Base-by-base conservation (phyloP, 2,888 invertebrate genomes). In the Hyposoter didymator region DNA sequence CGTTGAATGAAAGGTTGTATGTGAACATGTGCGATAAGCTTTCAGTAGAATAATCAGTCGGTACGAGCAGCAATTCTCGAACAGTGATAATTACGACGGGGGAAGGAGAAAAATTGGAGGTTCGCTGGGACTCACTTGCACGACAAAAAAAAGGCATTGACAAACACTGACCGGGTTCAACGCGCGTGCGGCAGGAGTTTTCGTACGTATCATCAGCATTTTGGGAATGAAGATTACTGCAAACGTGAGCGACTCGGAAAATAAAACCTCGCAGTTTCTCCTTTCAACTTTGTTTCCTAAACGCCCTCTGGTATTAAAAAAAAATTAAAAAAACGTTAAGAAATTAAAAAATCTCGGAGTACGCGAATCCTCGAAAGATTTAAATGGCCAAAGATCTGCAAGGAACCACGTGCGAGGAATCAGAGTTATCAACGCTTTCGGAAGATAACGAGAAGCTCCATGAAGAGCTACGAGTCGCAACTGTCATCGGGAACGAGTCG, bases 401-500 rank as follows among this genome's bases (percentile, higher is more conserved):
- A 49, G 32, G 72, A 19, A 67, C 52, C 39, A 39, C 59, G 12
- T 19, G 22, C 47, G 52, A n/a, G 69, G 67, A 67, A 75, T 43
- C 66, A 14, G 66, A 72, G 45, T 35, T 45, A 2, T 82, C 83
- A 39, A 62, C 66, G 35, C 74, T 35, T 52, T 47, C 55, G 52
- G 52, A 66, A 19, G 45, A 19, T 28, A 47, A 64, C 12, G 78
- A 83, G 2, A 78, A 82, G 6, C 79, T 80, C 5, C 84, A 86
- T 47, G 83, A 80, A 7, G 87, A 87, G 35, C 82, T 85, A 69
- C 87, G 88, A 59, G 89, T 88, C 19, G 81, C 87, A 59, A 84
- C 87, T 59, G 85, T 88, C 69, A 88, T 89, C 66, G 86, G 86
- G 69, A 76, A 55, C 47, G 70, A 75, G 22, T 49, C 28, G 32